Evolutionary conservation across 2,888 invertebrate species (phyloP).

Genomic region (Cosmia pyralina): DNA sequence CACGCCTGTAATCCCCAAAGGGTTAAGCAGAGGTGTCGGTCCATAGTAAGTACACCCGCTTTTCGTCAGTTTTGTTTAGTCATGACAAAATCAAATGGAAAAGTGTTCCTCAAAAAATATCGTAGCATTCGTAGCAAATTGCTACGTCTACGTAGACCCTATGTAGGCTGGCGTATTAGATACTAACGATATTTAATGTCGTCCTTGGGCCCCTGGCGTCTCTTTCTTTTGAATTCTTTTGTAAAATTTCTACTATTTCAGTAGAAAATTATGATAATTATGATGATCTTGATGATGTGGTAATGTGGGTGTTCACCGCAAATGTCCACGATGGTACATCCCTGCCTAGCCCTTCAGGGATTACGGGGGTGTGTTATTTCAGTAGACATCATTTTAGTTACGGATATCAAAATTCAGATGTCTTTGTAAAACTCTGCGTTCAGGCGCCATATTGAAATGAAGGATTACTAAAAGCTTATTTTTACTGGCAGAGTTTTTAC

Average conservation of each 20-base stretch:
- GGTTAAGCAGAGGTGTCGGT: not conserved
- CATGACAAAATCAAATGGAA: not conserved
- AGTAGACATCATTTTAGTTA: not conserved
- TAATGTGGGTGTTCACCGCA: not conserved
- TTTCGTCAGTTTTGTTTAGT: not conserved
- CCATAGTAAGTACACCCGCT: not conserved
- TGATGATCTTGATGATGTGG: not conserved
- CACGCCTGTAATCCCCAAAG: not conserved
- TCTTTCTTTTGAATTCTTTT: not conserved
- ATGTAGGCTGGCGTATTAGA: constrained; percentile 8
- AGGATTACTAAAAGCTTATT: not conserved
- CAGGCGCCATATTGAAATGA: not conserved
- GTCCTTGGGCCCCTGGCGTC: too few species aligned
- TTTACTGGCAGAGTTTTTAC: constrained; percentile 4
- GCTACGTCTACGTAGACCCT: constrained; percentile 6
- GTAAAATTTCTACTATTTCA: not conserved
- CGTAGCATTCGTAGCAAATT: constrained; percentile 23
- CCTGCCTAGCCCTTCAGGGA: not conserved
- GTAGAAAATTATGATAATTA: not conserved
- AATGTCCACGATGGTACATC: too few species aligned
- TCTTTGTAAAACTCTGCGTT: not conserved
- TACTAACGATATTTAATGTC: not conserved
- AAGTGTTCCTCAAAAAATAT: not conserved
- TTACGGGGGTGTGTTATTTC: too few species aligned
- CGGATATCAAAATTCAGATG: not conserved